Percentiles rank a stretch among this genome's conserved stretches.
phyloP scores from a whole-genome alignment of 2,113 vertebrate species.

The Heptranchias perlo region DNA sequence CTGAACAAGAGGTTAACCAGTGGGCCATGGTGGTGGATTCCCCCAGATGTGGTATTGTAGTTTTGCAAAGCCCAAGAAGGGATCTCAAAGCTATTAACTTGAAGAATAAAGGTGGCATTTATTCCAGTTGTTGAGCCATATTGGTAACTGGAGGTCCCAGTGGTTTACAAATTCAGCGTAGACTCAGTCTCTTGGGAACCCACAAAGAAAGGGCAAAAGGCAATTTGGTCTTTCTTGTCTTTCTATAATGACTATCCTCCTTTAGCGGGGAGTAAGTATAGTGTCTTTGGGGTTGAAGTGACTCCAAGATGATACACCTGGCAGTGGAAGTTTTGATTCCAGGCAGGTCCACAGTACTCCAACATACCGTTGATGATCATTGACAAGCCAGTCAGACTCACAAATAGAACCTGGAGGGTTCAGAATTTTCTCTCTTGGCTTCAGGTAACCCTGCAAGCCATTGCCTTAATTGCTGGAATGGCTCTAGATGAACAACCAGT shows the following conservation, averaged over 20 bases:
- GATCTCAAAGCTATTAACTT: not conserved
- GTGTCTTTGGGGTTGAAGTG: not conserved
- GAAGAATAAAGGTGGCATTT: not conserved
- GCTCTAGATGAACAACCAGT: not conserved
- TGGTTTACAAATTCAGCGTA: not conserved
- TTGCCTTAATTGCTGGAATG: not conserved
- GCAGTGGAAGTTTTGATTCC: not conserved
- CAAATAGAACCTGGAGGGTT: not conserved
- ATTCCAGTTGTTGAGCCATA: not conserved
- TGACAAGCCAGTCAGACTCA: not conserved
- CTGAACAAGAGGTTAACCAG: not conserved
- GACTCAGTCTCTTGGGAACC: not conserved
- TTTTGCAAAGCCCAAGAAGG: not conserved
- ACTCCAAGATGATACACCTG: not conserved
- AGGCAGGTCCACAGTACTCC: not conserved
- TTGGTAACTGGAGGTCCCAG: not conserved
- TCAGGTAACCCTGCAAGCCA: not conserved
- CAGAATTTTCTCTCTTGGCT: not conserved
- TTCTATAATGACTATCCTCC: no score
- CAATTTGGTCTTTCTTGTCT: not conserved
- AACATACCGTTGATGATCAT: no score
- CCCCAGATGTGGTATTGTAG: not conserved
- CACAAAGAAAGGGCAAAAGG: not conserved
- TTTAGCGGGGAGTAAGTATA: not conserved
- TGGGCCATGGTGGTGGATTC: not conserved